Conservation (phyloP, 1,140 invertebrate species). For the Papilio machaon region DNA sequence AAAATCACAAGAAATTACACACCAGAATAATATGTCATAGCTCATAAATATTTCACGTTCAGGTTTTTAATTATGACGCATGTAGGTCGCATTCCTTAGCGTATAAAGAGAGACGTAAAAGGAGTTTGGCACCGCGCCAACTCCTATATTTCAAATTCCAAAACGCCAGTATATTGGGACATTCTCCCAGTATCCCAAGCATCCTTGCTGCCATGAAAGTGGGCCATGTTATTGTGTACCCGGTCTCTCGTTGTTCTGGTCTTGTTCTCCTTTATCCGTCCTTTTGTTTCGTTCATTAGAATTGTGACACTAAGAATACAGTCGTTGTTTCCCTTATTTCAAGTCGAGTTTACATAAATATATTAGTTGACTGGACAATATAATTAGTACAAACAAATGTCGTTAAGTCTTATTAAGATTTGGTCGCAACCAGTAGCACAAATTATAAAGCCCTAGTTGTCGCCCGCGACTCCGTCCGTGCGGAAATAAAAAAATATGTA, state of each 20-base stretch:
- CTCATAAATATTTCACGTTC: conserved; percentile 38
- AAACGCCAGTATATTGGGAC: conserved; percentile 57
- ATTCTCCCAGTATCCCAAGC: conserved; percentile 48
- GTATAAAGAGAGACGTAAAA: conserved; percentile 58
- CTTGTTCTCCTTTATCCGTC: conserved; percentile 50
- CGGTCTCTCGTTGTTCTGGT: conserved; percentile 52
- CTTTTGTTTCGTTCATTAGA: conserved; percentile 66
- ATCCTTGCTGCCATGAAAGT: conserved; percentile 41
- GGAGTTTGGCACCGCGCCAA: conserved; percentile 62
- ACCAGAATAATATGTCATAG: not conserved
- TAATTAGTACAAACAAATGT: not conserved
- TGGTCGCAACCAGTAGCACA: too few relatives aligned
- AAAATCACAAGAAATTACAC: not conserved
- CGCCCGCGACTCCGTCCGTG: too few relatives aligned
- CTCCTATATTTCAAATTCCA: conserved; percentile 60
- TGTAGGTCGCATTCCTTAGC: conserved; percentile 47
- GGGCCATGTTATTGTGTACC: conserved; percentile 47
- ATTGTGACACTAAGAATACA: conserved; percentile 53
- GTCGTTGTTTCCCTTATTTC: conserved; percentile 43
- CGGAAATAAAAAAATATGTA: too few relatives aligned
- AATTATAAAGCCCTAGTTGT: too few relatives aligned
- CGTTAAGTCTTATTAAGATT: too few relatives aligned
- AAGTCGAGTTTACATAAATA: conserved; percentile 29
- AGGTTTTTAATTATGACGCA: conserved; percentile 53
- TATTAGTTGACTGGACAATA: not conserved